phyloP scores from a whole-genome alignment of 2,113 vertebrate species.

The Apodemus sylvaticus region DNA sequence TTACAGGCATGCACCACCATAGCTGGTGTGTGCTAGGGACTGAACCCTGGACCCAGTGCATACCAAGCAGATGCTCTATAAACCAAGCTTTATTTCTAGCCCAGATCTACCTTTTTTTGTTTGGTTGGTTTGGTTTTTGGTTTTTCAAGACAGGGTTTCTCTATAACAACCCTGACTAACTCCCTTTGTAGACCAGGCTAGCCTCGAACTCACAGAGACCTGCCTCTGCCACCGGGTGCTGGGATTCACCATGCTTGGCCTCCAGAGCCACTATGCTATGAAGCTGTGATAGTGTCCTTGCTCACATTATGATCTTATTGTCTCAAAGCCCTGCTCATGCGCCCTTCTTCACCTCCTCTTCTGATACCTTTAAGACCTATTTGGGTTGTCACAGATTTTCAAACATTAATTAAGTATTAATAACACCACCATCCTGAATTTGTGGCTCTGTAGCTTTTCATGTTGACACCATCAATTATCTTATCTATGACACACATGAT shows the following conservation, averaged over 20 bases:
- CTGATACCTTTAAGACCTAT: neutral
- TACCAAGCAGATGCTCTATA: neutral
- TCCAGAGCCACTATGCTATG: too few relatives aligned
- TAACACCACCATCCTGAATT: neutral
- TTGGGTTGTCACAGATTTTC: neutral
- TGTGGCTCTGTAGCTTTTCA: neutral
- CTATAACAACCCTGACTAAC: too few relatives aligned
- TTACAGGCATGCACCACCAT: neutral
- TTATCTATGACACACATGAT: neutral
- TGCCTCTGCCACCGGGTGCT: too few relatives aligned
- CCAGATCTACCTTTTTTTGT: too few relatives aligned
- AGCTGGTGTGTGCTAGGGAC: neutral
- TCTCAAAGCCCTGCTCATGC: neutral
- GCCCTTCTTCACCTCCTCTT: neutral
- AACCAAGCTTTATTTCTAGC: neutral
- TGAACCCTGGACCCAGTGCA: neutral
- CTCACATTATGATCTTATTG: neutral
- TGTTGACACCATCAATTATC: neutral
- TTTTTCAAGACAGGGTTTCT: too few relatives aligned
- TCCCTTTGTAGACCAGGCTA: too few relatives aligned
- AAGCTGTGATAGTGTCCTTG: too few relatives aligned
- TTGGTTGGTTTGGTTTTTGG: too few relatives aligned
- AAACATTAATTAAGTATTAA: neutral
- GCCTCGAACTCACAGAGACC: too few relatives aligned
- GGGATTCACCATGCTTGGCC: too few relatives aligned